phyloP scores from a whole-genome alignment of 1,140 invertebrate genomes.

The Ceratoteleas bidentatus region DNA sequence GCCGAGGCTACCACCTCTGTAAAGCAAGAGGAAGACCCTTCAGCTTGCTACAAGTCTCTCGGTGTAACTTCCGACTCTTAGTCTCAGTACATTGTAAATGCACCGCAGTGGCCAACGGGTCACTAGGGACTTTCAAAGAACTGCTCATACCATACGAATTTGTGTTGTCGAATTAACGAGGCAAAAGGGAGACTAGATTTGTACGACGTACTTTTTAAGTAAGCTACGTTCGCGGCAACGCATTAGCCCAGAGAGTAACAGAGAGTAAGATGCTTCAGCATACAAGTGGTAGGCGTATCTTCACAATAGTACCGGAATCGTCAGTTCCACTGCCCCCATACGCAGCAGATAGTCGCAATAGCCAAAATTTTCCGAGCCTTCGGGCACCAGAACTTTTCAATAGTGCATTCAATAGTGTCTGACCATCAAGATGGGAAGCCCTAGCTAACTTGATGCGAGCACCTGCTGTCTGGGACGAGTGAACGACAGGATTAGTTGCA shows the following conservation, averaged over 20 bases:
- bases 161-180: constrained; percentile 9
- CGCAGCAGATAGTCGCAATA: no score
- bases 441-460: constrained; percentile 1
- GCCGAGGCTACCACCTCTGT: no score
- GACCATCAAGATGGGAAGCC: constrained; percentile 8
- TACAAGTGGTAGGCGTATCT: constrained; percentile 6
- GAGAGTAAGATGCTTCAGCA: constrained; percentile 16
- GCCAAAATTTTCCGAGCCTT: no score
- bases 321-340: no score
- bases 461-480: constrained; percentile 15
- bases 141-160: constrained; percentile 5
- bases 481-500: constrained; percentile 32
- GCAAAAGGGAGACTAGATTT: constrained; percentile 21
- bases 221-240: constrained; percentile 10
- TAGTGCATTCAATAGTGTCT: constrained; percentile 17
- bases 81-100: no score
- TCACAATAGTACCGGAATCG: no score
- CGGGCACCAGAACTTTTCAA: no score
- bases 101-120: not conserved
- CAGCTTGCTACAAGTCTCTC: no score
- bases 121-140: not conserved
- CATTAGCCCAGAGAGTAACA: constrained; percentile 23
- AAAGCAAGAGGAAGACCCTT: no score
- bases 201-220: constrained; percentile 28
- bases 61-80: no score